Conservation (phyloP, 2,888 invertebrate species). For the Petrolisthes cinctipes region DNA sequence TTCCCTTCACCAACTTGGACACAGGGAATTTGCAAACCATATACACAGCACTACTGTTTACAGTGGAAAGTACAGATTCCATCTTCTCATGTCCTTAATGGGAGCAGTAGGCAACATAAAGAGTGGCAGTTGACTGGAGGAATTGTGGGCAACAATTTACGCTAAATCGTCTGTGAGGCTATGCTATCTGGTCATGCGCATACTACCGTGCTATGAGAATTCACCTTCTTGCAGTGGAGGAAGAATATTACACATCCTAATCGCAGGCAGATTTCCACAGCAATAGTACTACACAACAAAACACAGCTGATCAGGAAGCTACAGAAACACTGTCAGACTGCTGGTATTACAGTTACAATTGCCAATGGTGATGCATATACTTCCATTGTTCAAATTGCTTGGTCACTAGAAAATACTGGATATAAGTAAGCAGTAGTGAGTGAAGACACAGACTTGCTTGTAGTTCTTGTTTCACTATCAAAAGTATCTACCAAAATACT, state of each 20-base stretch:
- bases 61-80: not conserved
- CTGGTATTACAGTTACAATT: constrained; percentile 27
- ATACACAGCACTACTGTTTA: not conserved
- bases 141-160: constrained; percentile 27
- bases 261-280: constrained; percentile 26
- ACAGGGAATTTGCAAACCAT: no score
- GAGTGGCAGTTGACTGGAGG: constrained; percentile 18
- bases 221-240: constrained; percentile 20
- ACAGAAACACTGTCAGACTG: constrained; percentile 18
- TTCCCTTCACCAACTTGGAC: no score
- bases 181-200: constrained; percentile 24
- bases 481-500: constrained; percentile 18
- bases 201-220: constrained; percentile 19
- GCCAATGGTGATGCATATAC: constrained; percentile 37
- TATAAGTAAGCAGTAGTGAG: constrained; percentile 30
- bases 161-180: constrained; percentile 15
- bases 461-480: constrained; percentile 25
- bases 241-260: constrained; percentile 25
- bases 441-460: constrained; percentile 32
- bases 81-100: not conserved
- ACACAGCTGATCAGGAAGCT: constrained; percentile 28
- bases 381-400: constrained; percentile 33
- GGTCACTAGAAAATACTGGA: constrained; percentile 32
- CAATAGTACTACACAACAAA: constrained; percentile 21
- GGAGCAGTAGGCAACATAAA: constrained; percentile 30